phyloP scores from a whole-genome alignment of 1,140 invertebrate species.

The Caenorhabditis elegans region WBcel235 BX284602.5:5721501-5722000 shows the following conservation, averaged over 20 bases:
- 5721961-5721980: neutral
- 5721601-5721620: constrained; percentile 71
- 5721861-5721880: too few species aligned
- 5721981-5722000: too few species aligned
- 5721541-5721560: constrained; percentile 84
- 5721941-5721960: constrained; percentile 8
- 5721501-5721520: too few species aligned
- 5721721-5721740: constrained; percentile 35
- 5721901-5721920: neutral
- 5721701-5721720: constrained; percentile 44
- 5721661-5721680: constrained; percentile 75
- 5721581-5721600: constrained; percentile 72
- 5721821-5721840: neutral
- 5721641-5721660: neutral
- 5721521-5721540: too few species aligned
- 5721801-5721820: neutral
- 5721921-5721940: neutral
- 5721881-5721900: too few species aligned
- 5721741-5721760: neutral
- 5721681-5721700: constrained; percentile 83
- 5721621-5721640: neutral
- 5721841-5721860: neutral
- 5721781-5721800: neutral
- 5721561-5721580: constrained; percentile 86
- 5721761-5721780: neutral